Evolutionary conservation across 2,888 invertebrate genomes (phyloP).

Genomic region (Ectobius pallidus): DNA sequence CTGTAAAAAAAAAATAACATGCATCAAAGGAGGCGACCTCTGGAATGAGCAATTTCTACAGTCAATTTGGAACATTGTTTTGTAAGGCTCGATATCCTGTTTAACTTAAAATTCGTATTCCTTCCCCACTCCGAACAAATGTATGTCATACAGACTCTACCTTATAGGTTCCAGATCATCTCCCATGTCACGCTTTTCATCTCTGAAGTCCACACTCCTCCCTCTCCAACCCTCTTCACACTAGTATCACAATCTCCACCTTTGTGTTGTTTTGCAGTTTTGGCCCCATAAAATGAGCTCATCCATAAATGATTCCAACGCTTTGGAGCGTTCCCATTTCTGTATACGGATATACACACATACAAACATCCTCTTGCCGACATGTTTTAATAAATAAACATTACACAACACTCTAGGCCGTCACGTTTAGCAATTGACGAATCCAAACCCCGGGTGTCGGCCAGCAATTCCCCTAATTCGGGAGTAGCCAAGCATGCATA

Average conservation of each 20-base stretch:
- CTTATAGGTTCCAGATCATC: no score
- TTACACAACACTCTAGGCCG: neutral
- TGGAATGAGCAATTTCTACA: no score
- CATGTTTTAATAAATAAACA: slow-evolving; percentile 18
- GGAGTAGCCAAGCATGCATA: slow-evolving; percentile 2
- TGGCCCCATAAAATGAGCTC: neutral
- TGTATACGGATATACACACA: neutral
- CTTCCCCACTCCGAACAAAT: no score
- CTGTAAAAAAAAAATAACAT: no score
- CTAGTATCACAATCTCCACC: neutral
- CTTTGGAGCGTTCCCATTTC: neutral
- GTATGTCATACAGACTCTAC: no score
- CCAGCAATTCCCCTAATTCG: slow-evolving; percentile 7
- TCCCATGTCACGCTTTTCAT: no score
- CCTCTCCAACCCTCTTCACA: no score
- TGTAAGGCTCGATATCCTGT: no score
- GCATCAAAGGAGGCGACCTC: no score
- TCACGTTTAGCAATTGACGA: slow-evolving; percentile 6
- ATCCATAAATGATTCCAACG: neutral
- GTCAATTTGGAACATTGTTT: no score
- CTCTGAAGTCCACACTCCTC: no score
- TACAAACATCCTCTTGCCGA: neutral
- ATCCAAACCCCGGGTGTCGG: neutral
- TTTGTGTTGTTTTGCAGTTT: neutral
- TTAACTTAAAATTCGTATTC: no score